phyloP scores from a whole-genome alignment of 2,888 invertebrate species.

The Linyphia triangularis region DNA sequence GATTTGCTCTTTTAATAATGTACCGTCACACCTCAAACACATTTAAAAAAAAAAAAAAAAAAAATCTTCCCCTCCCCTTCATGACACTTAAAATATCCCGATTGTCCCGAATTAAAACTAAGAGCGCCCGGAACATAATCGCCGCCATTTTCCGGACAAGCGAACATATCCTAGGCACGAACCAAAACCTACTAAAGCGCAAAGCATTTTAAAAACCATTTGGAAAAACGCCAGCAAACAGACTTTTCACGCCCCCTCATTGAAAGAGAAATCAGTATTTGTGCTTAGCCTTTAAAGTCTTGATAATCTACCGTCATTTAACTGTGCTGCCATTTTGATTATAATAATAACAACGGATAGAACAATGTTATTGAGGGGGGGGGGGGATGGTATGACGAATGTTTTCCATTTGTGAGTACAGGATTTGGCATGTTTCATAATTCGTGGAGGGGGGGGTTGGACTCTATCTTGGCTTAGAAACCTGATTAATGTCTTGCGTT shows the following conservation, averaged over 20 bases:
- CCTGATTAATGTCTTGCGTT: constrained; percentile 47
- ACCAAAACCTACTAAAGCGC: background rate
- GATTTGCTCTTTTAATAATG: constrained; percentile 22
- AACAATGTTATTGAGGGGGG: constrained; percentile 9
- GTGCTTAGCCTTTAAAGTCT: constrained; percentile 21
- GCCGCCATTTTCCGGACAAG: constrained; percentile 44
- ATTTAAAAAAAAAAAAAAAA: background rate
- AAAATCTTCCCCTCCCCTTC: background rate
- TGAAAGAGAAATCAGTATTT: background rate
- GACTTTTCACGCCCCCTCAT: constrained; percentile 10
- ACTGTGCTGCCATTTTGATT: constrained; percentile 48
- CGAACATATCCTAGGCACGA: constrained; percentile 6
- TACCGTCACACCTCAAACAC: background rate
- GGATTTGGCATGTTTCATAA: constrained; percentile 43
- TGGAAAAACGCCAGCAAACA: constrained; percentile 54
- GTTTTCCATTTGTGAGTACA: constrained; percentile 40
- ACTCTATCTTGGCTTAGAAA: background rate
- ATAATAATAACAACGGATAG: constrained; percentile 61
- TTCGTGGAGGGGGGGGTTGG: background rate
- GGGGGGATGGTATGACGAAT: constrained; percentile 45
- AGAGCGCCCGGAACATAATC: constrained; percentile 32
- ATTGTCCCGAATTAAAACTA: constrained; percentile 19
- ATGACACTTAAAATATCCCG: constrained; percentile 16
- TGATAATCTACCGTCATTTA: constrained; percentile 69
- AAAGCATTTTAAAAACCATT: constrained; percentile 73